Evolutionary conservation across 2,888 invertebrate genomes (phyloP), one percentile per base, ranked within the genome.

Genomic region (Philereme vetulata): DNA sequence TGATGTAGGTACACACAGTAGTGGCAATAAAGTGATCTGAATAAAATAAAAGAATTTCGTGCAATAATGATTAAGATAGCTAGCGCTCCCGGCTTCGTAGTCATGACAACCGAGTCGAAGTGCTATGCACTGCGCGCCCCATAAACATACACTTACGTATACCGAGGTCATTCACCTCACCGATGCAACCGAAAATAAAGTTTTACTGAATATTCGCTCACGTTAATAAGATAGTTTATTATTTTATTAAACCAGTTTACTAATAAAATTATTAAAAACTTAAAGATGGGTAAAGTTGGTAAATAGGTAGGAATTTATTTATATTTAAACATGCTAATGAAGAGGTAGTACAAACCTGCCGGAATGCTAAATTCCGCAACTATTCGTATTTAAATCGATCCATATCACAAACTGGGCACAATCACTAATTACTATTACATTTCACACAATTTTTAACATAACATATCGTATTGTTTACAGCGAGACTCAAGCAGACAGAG

Each of bases 151-250:
- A 74, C 74, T 71, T 71, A 67, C 70, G 77, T 69, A 73, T 64
- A 65, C 58, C 60, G 67, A 71, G 82, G 74, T 82, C 81, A 57
- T 78, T 81, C 74, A 82, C 81, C 83, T 69, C 65, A 51, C 56
- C 53, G 64, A 62, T 77, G 77, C 74, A 75, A 70, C 69, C 71
- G 21, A 72, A 65, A 54, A 60, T 62, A 65, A 10, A 45, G 21
- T 51, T 49, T 34, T 4, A 47, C 33, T 47, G 5, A 38, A 38
- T 21, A 21, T 21, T 21, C 21, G 21, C 21, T 21, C 2, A 21
- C 21, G 21, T 21, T 21, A 21, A 1, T 21, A 21, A 21, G 2
- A 21, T 21, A 21, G 21, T 21, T 21, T 21, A 21, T 21, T 21
- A 21, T 21, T 21, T 21, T 21, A 21, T 21, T 21, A 21, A 21